Evolutionary conservation across 2,888 invertebrate species (phyloP).

Genomic region (Stenchaetothrips biformis): DNA sequence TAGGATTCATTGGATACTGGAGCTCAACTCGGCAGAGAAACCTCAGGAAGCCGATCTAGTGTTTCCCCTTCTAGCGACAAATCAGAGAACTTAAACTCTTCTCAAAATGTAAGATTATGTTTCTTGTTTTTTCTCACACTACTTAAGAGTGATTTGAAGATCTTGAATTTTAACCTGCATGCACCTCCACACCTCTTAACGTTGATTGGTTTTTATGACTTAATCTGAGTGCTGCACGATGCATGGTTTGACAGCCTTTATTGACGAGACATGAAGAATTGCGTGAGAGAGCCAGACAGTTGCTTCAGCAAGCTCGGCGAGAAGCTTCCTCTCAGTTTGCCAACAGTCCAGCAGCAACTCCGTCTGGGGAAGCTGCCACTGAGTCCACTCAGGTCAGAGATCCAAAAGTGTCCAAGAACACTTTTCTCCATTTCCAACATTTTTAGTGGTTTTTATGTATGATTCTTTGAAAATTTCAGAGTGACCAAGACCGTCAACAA

Average conservation of each 20-base stretch:
- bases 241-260: conserved; percentile 56
- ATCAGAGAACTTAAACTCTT: neutral
- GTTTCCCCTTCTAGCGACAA: neutral
- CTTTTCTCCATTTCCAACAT: neutral
- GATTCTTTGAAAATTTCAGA: conserved; percentile 43
- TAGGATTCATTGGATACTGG: too few species aligned
- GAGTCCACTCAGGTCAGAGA: neutral
- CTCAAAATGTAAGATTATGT: conserved; percentile 32
- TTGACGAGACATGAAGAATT: conserved; percentile 77
- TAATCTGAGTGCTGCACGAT: conserved; percentile 39
- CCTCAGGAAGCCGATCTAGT: neutral
- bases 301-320: conserved; percentile 72
- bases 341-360: neutral
- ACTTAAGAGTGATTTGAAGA: neutral
- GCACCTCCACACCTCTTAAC: neutral
- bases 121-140: neutral
- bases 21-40: neutral
- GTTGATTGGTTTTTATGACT: neutral
- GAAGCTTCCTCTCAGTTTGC: conserved; percentile 50
- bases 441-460: neutral
- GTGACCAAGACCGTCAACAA: conserved; percentile 80
- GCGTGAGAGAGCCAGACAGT: conserved; percentile 74
- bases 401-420: neutral
- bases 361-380: neutral
- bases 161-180: too few species aligned